Evolutionary conservation across 2,113 vertebrate genomes (phyloP).

Genomic region (Glaucomys volans): DNA sequence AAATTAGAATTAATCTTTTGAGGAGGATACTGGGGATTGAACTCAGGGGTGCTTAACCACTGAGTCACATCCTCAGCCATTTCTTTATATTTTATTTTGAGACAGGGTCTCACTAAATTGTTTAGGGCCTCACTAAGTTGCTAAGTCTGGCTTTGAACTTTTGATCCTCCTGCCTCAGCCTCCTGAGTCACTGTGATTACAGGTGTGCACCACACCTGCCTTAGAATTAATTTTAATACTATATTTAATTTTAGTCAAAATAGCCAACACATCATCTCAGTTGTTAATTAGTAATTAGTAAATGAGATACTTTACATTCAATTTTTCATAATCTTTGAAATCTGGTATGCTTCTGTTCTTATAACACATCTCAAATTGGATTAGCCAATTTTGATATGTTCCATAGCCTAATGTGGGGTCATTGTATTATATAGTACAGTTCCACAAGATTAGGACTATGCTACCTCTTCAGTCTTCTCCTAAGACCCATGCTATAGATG

Average conservation of each 20-base stretch:
- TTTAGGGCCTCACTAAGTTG: no score
- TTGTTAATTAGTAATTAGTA: background rate
- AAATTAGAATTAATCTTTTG: background rate
- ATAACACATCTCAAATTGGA: background rate
- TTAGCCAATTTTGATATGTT: background rate
- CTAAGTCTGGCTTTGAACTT: no score
- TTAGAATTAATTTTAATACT: background rate
- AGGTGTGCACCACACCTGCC: no score
- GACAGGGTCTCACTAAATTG: no score
- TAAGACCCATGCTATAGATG: background rate
- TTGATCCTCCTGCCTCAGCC: no score
- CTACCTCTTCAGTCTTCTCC: background rate
- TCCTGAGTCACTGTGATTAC: no score
- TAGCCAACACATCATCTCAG: conserved; percentile 9
- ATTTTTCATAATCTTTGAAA: conserved; percentile 5
- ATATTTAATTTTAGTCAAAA: background rate
- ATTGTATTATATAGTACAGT: background rate
- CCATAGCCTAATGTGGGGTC: background rate
- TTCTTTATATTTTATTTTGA: no score
- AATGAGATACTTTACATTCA: background rate
- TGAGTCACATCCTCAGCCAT: no score
- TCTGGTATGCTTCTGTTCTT: background rate
- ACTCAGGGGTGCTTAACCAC: no score
- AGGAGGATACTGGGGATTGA: background rate
- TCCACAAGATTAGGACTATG: background rate